Base-by-base conservation (phyloP, 2,113 vertebrate genomes). In the Recurvirostra avosetta region DNA sequence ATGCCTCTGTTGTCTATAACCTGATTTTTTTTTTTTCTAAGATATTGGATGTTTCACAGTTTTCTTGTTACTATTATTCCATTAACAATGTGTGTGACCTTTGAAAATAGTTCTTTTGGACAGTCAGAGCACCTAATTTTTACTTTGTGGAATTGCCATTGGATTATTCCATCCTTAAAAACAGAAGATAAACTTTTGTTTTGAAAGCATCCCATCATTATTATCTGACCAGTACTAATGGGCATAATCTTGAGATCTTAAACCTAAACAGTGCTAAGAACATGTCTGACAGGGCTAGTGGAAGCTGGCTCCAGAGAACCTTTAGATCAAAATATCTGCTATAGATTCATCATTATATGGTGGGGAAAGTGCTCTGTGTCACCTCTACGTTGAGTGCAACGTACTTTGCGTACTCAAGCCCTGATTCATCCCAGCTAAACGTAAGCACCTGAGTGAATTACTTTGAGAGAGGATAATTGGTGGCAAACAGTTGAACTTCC, bases 61-160 rank as follows among this genome's bases (percentile, higher is more conserved):
- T 90, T 90, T 96, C 47, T 62, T 12, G 5, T 59, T 40, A 8
- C 32, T 8, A 1, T 85, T 96, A 76, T 49, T 92, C 79, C 47
- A 88, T 95, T 96, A 97, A 84, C 56, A 76, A 95, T 94, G 81
- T 66, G 38, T 50, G 56, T 72, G 68, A 94, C 90, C 83, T 90
- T 67, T 62, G 53, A 38, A 96, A 95, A 95, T n/a, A 86, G 49
- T 53, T 94, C 73, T 97, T 96, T 75, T 49, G 86, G 63, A 25
- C 26, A 52, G 63, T 77, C 65, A 80, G 56, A 94, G 25, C 16
- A 75, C 38, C 75, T 94, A 55, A 82, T 75, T 96, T 95, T 94
- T 94, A 58, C n/a, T 66, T 62, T 74, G 29, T 88, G 61, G 71
- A 95, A 92, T 94, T 75, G 26, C 5, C 17, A 38, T 41, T 92